Evolutionary conservation across 1,140 invertebrate genomes (phyloP).

Genomic region (Neodiprion lecontei): DNA sequence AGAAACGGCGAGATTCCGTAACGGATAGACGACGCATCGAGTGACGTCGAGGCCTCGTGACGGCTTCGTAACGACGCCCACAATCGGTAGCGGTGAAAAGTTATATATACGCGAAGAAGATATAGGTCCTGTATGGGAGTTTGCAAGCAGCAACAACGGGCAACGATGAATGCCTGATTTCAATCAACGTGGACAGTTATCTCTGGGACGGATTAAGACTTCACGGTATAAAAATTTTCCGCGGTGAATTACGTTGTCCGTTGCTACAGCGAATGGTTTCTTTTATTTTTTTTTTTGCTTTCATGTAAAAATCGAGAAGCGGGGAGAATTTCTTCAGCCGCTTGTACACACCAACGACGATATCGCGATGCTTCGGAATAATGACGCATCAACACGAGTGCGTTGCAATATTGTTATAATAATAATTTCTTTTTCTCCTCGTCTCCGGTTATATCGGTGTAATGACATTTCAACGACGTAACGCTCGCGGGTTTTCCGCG

Average conservation of each 20-base stretch:
- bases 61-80: not conserved
- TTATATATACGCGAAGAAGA: not conserved
- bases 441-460: too few relatives aligned
- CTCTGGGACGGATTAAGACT: not conserved
- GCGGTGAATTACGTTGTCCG: not conserved
- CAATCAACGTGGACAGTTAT: not conserved
- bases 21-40: too few relatives aligned
- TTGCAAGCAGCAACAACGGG: not conserved
- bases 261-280: not conserved
- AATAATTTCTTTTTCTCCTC: too few relatives aligned
- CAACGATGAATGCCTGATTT: not conserved
- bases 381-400: too few relatives aligned
- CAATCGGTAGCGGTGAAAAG: not conserved
- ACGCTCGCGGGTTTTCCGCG: too few relatives aligned
- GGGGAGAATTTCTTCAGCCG: too few relatives aligned
- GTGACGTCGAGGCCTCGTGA: not conserved
- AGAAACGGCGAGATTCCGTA: too few relatives aligned
- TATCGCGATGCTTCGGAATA: too few relatives aligned
- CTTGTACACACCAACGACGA: too few relatives aligned
- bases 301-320: not conserved
- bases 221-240: not conserved
- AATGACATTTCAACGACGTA: too few relatives aligned
- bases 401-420: too few relatives aligned
- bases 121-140: not conserved
- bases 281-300: not conserved